A percentile compares a stretch with the other conserved stretches of the same genome.
Conservation (phyloP, 2,797 vertebrate genomes). For the Gallinago solitaria region DNA sequence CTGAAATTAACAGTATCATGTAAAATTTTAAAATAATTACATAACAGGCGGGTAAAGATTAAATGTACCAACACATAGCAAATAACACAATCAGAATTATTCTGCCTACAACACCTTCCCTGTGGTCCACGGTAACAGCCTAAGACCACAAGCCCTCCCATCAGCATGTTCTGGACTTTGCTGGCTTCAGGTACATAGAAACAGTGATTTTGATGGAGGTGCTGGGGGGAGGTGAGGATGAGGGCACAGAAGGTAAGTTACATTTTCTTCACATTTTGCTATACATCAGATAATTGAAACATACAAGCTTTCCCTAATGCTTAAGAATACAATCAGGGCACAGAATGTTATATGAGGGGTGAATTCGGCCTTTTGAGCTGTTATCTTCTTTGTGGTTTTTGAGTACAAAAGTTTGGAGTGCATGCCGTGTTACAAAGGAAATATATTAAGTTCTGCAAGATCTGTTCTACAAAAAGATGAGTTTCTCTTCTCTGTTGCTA, state of each 20-base stretch:
- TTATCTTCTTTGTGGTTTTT: not conserved
- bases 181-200: not conserved
- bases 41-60: not conserved
- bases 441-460: not conserved
- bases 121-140: not conserved
- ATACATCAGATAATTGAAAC: not conserved
- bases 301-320: not conserved
- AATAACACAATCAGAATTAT: not conserved
- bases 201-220: not conserved
- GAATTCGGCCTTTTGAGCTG: not conserved
- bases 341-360: not conserved
- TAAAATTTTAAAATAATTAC: not conserved
- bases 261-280: not conserved
- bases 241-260: not conserved
- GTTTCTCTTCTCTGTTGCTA: not conserved
- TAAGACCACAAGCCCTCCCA: not conserved
- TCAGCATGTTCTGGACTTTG: not conserved
- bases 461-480: not conserved
- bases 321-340: not conserved
- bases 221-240: fast-evolving
- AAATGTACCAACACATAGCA: not conserved
- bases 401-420: not conserved
- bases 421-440: not conserved
- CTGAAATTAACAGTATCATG: not conserved
- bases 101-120: not conserved